Base-by-base conservation (phyloP, 1,140 invertebrate species). In the Luehdorfia chinensis region DNA sequence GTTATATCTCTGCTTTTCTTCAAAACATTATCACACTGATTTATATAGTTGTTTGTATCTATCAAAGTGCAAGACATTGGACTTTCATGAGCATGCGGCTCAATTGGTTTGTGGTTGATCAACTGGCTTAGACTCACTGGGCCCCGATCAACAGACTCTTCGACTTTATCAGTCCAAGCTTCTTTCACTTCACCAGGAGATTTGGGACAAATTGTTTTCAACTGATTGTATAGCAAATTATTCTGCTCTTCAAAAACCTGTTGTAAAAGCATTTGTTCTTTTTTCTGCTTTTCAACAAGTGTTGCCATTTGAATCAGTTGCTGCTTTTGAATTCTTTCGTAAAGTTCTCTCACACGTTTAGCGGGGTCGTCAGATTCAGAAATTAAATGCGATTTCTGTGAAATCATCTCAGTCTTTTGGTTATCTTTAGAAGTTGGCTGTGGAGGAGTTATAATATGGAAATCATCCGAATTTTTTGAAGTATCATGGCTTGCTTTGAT, bases 241-340 rank as follows among this genome's bases (percentile, higher is more conserved):
- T 91, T 90, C 54, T 91, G 90, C 28, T 88, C 88, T 45, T 90
- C 88, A 63, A 91, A 91, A 18, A 89, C 84, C 53, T 90, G 85
- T 54, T 90, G 88, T 28, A 92, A 71, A 1, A 87, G 62, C 9
- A 85, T 60, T 55, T 91, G 90, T 55, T 91, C 90, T 6, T 77
- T 85, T 44, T 88, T 87, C 56, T 92, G 90, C 23, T 89, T 88
- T 36, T 87, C 84, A 2, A 91, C 73, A 31, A 92, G 55, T 23
- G 84, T 87, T 0, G 74, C 68, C 88, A 91, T 90, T 67, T 91
- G 87, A 16, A 80, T 78, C n/a, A 89, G 81, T 51, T 91, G 90
- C 46, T 90, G 85, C 31, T 89, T 88, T 60, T 91, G 88, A 52
- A 91, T 88, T 59, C 90, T 89, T 43, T 87, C 80, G 28, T 86